Conservation (phyloP, 2,113 vertebrate genomes). For the Brachyistius frenatus region DNA sequence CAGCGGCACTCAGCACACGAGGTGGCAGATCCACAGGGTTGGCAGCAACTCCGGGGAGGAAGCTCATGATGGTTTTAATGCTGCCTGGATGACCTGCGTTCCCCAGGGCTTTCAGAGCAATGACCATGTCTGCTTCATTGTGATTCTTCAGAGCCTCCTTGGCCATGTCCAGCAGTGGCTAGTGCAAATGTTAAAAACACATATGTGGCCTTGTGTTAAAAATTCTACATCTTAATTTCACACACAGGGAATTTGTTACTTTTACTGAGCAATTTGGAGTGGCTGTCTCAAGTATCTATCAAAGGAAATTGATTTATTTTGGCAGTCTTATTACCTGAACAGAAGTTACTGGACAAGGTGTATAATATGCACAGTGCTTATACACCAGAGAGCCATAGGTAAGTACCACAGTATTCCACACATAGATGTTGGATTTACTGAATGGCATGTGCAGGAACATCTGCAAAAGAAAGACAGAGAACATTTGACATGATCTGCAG, state of each 20-base stretch:
- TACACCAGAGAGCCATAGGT: slow-evolving; percentile 87
- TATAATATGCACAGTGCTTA: slow-evolving; percentile 80
- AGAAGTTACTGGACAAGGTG: slow-evolving; percentile 76
- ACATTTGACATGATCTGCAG: too few species aligned
- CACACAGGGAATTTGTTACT: too few species aligned
- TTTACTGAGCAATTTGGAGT: too few species aligned
- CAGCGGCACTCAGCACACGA: slow-evolving; percentile 82
- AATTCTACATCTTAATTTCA: background rate
- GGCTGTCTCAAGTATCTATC: too few species aligned
- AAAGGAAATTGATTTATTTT: too few species aligned
- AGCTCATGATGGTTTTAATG: slow-evolving; percentile 87
- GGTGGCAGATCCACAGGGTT: slow-evolving; percentile 75
- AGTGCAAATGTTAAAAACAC: background rate
- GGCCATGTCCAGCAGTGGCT: slow-evolving; percentile 89
- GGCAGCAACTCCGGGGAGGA: slow-evolving; percentile 83
- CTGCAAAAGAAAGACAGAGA: slow-evolving; percentile 66
- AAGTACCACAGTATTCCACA: slow-evolving; percentile 83
- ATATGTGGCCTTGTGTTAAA: background rate
- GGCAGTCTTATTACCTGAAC: slow-evolving; percentile 83
- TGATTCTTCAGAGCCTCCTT: slow-evolving; percentile 76
- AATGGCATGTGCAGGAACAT: slow-evolving; percentile 82
- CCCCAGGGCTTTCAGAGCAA: slow-evolving; percentile 88
- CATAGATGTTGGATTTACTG: slow-evolving; percentile 64
- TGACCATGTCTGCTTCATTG: slow-evolving; percentile 82
- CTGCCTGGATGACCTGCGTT: slow-evolving; percentile 88